These are phyloP conservation scores for Cacoxenus indagator DNA, from an alignment of 2,888 invertebrate species.

Conservation along the genomic window DNA sequence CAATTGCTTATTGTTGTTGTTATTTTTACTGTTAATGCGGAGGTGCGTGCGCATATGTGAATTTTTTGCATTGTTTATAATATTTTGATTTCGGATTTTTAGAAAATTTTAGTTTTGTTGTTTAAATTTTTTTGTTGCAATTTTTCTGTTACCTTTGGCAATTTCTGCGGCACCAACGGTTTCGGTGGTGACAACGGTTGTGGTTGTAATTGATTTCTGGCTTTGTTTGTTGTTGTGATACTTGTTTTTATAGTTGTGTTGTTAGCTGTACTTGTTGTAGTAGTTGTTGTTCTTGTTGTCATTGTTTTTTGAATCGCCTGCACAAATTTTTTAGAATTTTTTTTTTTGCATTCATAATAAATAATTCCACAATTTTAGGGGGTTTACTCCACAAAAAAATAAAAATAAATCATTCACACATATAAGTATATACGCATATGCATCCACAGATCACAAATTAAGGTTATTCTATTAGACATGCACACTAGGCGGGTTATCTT, in stretches of 20 bases:
- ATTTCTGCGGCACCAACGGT: constrained; percentile 69
- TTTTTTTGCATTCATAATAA: constrained; percentile 29
- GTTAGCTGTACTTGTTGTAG: constrained; percentile 39
- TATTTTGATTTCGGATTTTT: constrained; percentile 26
- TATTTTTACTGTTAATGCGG: background rate
- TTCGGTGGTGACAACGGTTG: constrained; percentile 71
- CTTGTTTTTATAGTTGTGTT: constrained; percentile 46
- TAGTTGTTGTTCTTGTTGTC: constrained; percentile 41
- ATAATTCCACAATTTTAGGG: too few relatives aligned
- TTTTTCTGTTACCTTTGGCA: constrained; percentile 66
- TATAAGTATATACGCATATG: too few relatives aligned
- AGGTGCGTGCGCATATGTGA: background rate
- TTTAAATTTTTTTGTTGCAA: constrained; percentile 14
- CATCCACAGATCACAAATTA: too few relatives aligned
- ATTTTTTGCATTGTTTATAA: constrained; percentile 9
- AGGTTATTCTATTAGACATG: too few relatives aligned
- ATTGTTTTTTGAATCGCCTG: constrained; percentile 48
- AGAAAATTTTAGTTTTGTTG: constrained; percentile 10
- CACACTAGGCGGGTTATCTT: too few relatives aligned
- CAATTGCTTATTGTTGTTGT: background rate
- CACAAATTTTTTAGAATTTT: constrained; percentile 41
- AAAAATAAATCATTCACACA: too few relatives aligned
- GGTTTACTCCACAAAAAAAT: too few relatives aligned
- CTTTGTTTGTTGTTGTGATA: constrained; percentile 51
- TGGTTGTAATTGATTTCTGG: constrained; percentile 61